phyloP scores from a whole-genome alignment of 2,888 invertebrate genomes.

The Mesorhabditis sp. region DNA sequence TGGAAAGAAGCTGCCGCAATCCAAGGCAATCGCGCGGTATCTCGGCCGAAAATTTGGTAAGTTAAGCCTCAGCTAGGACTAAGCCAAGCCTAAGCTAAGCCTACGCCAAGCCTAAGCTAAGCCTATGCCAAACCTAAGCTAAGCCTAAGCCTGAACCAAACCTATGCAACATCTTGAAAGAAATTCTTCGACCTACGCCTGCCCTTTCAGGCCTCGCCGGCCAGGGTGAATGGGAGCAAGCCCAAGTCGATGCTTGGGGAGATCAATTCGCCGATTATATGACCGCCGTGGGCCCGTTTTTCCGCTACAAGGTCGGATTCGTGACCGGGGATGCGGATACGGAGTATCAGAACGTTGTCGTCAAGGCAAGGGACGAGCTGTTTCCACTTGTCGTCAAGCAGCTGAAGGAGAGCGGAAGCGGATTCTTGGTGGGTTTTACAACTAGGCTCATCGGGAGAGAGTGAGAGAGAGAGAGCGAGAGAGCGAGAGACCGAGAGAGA shows the following conservation, averaged over 20 bases:
- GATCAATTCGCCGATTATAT: constrained; percentile 6
- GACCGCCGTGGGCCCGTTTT: background rate
- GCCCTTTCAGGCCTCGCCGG: constrained; percentile 10
- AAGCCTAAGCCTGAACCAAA: too few species aligned
- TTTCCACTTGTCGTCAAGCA: background rate
- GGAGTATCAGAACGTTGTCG: background rate
- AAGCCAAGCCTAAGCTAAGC: too few species aligned
- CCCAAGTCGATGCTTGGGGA: constrained; percentile 10
- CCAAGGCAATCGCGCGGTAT: too few species aligned
- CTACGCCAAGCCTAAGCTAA: too few species aligned
- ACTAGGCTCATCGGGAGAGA: background rate
- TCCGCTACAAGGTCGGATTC: background rate
- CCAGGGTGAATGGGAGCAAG: constrained; percentile 10
- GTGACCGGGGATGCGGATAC: background rate
- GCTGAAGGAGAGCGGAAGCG: background rate
- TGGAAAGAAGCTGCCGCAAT: too few species aligned
- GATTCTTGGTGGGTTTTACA: background rate
- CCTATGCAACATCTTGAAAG: too few species aligned
- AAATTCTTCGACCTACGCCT: too few species aligned
- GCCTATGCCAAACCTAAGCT: too few species aligned
- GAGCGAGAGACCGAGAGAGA: too few species aligned
- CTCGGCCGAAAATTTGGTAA: too few species aligned
- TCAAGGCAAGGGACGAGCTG: background rate
- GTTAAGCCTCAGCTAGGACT: too few species aligned
- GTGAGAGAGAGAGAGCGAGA: too few species aligned